These are phyloP conservation scores for Melospiza melodia DNA, from an alignment of 2,113 vertebrate genomes.

Conservation along the genomic window DNA sequence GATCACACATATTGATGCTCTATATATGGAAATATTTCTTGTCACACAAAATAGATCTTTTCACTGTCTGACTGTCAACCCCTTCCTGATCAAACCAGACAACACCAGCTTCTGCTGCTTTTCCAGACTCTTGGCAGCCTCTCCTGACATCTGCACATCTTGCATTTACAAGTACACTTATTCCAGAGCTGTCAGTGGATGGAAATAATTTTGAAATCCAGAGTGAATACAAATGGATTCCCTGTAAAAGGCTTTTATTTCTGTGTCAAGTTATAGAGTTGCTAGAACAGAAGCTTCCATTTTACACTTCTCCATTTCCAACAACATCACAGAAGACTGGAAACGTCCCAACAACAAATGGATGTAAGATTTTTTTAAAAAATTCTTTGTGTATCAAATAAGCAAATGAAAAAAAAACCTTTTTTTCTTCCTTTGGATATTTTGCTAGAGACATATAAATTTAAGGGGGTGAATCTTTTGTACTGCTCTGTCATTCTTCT, in stretches of 20 bases:
- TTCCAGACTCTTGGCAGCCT: conserved; percentile 40
- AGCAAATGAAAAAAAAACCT: not conserved
- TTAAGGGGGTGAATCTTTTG: rapidly evolving
- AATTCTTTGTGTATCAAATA: not conserved
- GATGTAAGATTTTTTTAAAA: not conserved
- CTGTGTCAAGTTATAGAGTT: not conserved
- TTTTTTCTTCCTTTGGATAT: not conserved
- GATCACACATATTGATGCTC: not conserved
- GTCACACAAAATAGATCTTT: conserved; percentile 53
- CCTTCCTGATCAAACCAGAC: conserved; percentile 49
- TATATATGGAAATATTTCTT: conserved; percentile 49
- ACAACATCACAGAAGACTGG: conserved; percentile 11
- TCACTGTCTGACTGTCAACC: conserved; percentile 27
- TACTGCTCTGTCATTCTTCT: not conserved
- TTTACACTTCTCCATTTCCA: conserved; percentile 29
- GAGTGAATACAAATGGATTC: conserved; percentile 49
- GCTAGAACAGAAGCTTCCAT: conserved; percentile 48
- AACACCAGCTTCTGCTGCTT: conserved; percentile 37
- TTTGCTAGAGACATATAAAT: not conserved
- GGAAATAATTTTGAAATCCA: conserved; percentile 63
- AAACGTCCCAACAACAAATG: conserved; percentile 13
- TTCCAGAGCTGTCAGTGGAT: conserved; percentile 58
- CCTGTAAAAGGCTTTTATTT: conserved; percentile 56
- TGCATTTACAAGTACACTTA: conserved; percentile 40
- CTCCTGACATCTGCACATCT: conserved; percentile 40